phyloP scores from a whole-genome alignment of 2,888 invertebrate genomes.

The Chrysolina haemoptera region DNA sequence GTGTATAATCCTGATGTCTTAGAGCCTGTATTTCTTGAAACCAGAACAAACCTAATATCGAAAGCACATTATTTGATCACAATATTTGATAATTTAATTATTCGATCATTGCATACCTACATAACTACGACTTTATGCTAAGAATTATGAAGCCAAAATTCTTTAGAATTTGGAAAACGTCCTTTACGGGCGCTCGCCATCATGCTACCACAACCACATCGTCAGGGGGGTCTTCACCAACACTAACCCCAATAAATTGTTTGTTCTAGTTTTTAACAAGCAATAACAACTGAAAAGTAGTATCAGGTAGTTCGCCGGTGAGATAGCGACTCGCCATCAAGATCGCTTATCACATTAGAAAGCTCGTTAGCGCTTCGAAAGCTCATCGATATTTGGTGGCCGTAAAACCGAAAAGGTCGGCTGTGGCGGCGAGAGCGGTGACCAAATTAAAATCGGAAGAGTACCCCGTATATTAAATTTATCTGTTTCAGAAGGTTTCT shows the following conservation, averaged over 20 bases:
- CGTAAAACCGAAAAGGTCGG: conserved; percentile 53
- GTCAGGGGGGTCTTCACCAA: conserved; percentile 31
- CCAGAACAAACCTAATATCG: too few species aligned
- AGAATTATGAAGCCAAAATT: too few species aligned
- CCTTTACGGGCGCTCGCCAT: too few species aligned
- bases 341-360: conserved; percentile 48
- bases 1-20: too few species aligned
- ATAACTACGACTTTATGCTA: too few species aligned
- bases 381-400: conserved; percentile 48
- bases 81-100: too few species aligned
- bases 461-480: conserved; percentile 61
- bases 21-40: too few species aligned
- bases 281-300: conserved; percentile 39
- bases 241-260: conserved; percentile 44
- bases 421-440: conserved; percentile 41
- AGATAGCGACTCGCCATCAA: conserved; percentile 25
- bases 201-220: background rate
- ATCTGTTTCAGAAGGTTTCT: conserved; percentile 62
- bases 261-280: conserved; percentile 27
- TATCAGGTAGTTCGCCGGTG: conserved; percentile 39
- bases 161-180: too few species aligned
- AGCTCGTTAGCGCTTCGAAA: conserved; percentile 51
- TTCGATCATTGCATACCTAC: too few species aligned
- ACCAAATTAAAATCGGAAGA: conserved; percentile 54
- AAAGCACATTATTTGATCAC: too few species aligned